phyloP scores from a whole-genome alignment of 2,113 vertebrate genomes.

The Urocynchramus pylzowi region DNA sequence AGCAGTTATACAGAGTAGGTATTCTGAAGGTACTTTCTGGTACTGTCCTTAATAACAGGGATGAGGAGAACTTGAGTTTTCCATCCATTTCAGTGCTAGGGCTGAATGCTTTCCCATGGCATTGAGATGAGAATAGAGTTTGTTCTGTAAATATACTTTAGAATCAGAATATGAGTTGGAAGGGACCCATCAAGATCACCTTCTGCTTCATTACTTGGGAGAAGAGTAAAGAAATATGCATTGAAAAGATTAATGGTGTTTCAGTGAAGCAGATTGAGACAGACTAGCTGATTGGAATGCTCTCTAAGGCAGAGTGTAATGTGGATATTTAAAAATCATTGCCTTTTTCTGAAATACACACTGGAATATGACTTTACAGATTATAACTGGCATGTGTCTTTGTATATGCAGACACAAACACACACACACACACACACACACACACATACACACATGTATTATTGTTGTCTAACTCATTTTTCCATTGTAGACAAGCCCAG shows the following conservation, averaged over 20 bases:
- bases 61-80: not conserved
- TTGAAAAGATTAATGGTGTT: not conserved
- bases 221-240: not conserved
- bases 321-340: not conserved
- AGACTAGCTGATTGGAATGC: not conserved
- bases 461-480: not conserved
- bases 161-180: not conserved
- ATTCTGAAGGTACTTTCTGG: not conserved
- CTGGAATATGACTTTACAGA: not conserved
- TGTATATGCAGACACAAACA: not conserved
- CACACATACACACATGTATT: accelerated
- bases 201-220: not conserved
- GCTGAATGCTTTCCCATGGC: not conserved
- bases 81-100: not conserved
- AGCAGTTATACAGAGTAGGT: not conserved
- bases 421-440: accelerated
- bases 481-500: not conserved
- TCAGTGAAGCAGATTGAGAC: not conserved
- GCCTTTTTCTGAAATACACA: not conserved
- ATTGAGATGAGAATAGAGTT: not conserved
- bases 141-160: not conserved
- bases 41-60: not conserved
- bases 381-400: not conserved
- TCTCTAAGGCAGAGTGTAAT: not conserved
- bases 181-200: not conserved